Conservation (phyloP, 2,888 invertebrate genomes). For the Morpho deidamia region DNA sequence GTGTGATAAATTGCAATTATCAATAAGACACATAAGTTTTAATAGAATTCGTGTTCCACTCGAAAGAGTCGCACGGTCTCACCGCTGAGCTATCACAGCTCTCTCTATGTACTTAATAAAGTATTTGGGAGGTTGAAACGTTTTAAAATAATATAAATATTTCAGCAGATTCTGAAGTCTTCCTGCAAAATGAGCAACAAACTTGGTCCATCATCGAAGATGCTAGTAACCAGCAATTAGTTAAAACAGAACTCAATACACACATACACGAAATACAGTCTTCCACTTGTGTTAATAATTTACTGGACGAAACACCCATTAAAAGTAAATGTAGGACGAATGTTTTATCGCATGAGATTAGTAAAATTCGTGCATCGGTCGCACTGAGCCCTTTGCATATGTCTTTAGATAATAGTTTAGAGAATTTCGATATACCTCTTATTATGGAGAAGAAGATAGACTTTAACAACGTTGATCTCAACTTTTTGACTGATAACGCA, state of each 20-base stretch:
- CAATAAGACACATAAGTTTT: too few relatives aligned
- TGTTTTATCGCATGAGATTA: conserved; percentile 55
- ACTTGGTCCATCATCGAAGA: conserved; percentile 57
- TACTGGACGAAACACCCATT: conserved; percentile 55
- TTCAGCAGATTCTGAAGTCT: conserved; percentile 50
- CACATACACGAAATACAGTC: conserved; percentile 38
- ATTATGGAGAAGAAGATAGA: conserved; percentile 65
- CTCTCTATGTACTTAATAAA: too few relatives aligned
- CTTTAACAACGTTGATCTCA: conserved; percentile 69
- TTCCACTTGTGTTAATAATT: conserved; percentile 36
- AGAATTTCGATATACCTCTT: conserved; percentile 52
- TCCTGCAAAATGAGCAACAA: conserved; percentile 33
- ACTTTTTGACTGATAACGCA: conserved; percentile 63
- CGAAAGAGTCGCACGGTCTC: too few relatives aligned
- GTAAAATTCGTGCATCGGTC: conserved; percentile 55
- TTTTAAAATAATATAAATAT: conserved; percentile 14
- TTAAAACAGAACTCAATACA: conserved; percentile 39
- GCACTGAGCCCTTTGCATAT: conserved; percentile 49
- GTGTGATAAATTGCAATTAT: too few relatives aligned
- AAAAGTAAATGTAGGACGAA: conserved; percentile 50
- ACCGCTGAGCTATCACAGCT: too few relatives aligned
- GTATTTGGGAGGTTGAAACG: neutral
- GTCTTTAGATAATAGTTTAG: conserved; percentile 66
- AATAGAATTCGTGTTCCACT: too few relatives aligned
- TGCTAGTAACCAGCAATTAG: conserved; percentile 42